These are phyloP conservation scores for Gasteruption jaculator DNA, from an alignment of 2,888 invertebrate genomes.

Conservation along the genomic window DNA sequence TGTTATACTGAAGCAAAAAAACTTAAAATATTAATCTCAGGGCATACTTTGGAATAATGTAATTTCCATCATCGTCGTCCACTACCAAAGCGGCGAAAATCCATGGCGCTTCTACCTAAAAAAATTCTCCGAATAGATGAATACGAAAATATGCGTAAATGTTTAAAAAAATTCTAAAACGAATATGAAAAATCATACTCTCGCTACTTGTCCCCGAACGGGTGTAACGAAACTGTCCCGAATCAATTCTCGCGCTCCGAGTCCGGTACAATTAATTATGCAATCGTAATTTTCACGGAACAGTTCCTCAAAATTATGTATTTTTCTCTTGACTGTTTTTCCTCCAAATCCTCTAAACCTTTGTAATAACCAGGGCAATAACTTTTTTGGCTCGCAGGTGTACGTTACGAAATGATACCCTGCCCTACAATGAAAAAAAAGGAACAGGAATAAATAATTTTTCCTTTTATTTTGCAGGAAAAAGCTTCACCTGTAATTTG, in stretches of 20 bases:
- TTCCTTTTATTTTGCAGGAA: background rate
- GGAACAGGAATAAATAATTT: too few relatives aligned
- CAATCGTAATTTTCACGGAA: constrained; percentile 57
- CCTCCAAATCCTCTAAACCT: constrained; percentile 63
- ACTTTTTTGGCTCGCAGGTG: constrained; percentile 61
- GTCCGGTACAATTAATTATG: constrained; percentile 76
- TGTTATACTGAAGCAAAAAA: background rate
- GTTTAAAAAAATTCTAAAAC: background rate
- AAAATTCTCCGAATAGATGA: too few relatives aligned
- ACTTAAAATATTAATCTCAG: background rate
- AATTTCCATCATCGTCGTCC: constrained; percentile 60
- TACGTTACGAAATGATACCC: constrained; percentile 67
- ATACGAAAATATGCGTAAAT: too few relatives aligned
- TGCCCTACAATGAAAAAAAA: constrained; percentile 47
- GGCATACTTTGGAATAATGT: constrained; percentile 75
- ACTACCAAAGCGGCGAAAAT: constrained; percentile 59
- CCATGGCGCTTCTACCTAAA: constrained; percentile 67
- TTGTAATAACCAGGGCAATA: constrained; percentile 66
- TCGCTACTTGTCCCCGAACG: constrained; percentile 71
- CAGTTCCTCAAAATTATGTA: constrained; percentile 56
- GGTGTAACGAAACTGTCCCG: constrained; percentile 62
- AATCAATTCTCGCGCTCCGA: constrained; percentile 62
- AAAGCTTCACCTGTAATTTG: constrained; percentile 47
- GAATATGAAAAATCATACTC: constrained; percentile 48
- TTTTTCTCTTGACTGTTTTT: constrained; percentile 50